phyloP scores from a whole-genome alignment of 2,888 invertebrate species.

The Globia sparganii region DNA sequence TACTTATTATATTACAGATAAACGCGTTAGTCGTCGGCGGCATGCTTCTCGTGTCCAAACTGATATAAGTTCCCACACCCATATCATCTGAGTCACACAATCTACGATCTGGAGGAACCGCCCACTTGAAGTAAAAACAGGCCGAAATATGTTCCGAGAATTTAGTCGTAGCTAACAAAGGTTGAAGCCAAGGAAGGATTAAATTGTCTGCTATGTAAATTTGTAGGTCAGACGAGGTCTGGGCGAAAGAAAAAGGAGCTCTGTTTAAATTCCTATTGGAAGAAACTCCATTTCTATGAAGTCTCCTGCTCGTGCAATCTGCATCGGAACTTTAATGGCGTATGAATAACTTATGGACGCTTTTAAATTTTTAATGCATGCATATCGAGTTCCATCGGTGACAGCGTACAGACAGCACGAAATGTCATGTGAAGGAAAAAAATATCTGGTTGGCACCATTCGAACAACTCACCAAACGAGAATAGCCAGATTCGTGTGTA shows the following conservation, averaged over 20 bases:
- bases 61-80: conserved; percentile 85
- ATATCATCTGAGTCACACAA: conserved; percentile 84
- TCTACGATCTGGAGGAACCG: conserved; percentile 81
- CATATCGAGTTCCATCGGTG: conserved; percentile 70
- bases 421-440: conserved; percentile 77
- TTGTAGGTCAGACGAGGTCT: conserved; percentile 74
- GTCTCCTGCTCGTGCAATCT: conserved; percentile 51
- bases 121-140: conserved; percentile 83
- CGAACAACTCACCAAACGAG: conserved; percentile 83
- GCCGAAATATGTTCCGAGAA: conserved; percentile 80
- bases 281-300: conserved; percentile 66
- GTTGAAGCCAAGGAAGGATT: conserved; percentile 73
- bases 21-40: conserved; percentile 75
- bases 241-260: conserved; percentile 65
- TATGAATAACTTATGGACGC: conserved; percentile 64
- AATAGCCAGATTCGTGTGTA: conserved; percentile 83
- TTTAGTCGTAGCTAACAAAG: conserved; percentile 70
- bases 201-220: conserved; percentile 76
- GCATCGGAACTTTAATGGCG: conserved; percentile 62
- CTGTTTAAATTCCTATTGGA: conserved; percentile 65
- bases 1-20: conserved; percentile 80
- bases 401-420: conserved; percentile 68
- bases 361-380: conserved; percentile 70
- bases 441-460: conserved; percentile 82
- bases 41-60: conserved; percentile 72